Evolutionary conservation across 2,797 vertebrate genomes (phyloP), one percentile per base, ranked within the genome.

Genomic region (Anomalospiza imberbis): DNA sequence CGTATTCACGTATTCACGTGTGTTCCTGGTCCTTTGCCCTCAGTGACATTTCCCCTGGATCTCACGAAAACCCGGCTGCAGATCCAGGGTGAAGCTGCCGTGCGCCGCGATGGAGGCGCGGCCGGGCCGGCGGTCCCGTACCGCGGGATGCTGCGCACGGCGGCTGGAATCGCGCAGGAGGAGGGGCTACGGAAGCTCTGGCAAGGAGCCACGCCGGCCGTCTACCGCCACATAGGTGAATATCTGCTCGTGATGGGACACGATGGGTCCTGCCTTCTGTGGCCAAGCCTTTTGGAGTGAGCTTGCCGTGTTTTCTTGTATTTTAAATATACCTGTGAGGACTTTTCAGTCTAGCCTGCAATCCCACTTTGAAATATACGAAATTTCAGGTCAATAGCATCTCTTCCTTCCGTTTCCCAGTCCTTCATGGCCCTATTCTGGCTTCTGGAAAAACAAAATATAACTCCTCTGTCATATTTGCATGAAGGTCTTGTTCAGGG

Each of bases 31-130:
- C 73, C 17, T 94, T 84, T 88, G 48, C 86, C 42, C 15, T 77
- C 95, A 98, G 98, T 98, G 85, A 99, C 98, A 5, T 99, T 98
- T 92, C 98, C 98, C n/a, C 97, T 99, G 50, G 98, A 99, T 83
- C 98, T 99, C 70, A 98, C 98, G 6, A 99, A 99, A 97, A 99
- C 98, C 24, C 98, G 98, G 65, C 98, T 99, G 74, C 98, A 99
- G 89, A 97, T 98, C 72, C 98, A 99, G 97, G 98, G 98, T 54
- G 98, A 99, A 96, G 97, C 97, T 25, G 98, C 97, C 1, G 63
- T 84, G 57, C 84, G 19, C 13, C 85, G 76, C 12, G 29, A 66
- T 22, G 97, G 96, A 92, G 95, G 91, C 1, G 67, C 58, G 4
- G 21, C 45, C 1, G 51, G 82, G 24, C 81, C 19, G 25, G 70